These are phyloP conservation scores for Danio aesculapii DNA, from an alignment of 2,797 vertebrate species.

Conservation along the genomic window DNA sequence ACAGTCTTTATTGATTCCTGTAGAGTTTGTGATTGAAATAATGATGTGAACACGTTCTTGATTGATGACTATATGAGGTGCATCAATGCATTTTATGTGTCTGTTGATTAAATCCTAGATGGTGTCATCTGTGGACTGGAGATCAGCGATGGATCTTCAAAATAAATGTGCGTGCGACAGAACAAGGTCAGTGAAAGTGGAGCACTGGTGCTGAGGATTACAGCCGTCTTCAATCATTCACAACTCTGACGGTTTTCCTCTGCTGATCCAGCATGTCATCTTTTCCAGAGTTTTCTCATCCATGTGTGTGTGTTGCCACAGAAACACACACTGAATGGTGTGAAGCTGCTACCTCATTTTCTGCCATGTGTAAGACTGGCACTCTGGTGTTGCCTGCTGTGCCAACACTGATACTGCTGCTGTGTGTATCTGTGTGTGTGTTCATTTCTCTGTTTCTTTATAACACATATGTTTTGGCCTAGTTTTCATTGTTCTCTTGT, in stretches of 20 bases:
- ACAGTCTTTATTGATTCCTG: neutral
- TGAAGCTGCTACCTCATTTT: neutral
- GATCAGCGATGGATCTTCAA: neutral
- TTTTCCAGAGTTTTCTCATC: constrained; percentile 8
- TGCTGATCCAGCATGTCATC: neutral
- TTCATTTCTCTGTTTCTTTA: neutral
- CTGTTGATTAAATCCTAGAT: neutral
- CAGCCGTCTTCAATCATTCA: constrained; percentile 6
- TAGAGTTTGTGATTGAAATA: neutral
- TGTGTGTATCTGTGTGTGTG: neutral
- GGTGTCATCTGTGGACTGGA: no score
- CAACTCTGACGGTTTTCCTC: neutral
- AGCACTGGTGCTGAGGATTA: neutral
- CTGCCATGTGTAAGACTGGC: constrained; percentile 5
- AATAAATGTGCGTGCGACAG: neutral
- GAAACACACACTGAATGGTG: neutral
- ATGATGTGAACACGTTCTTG: neutral
- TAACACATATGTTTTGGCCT: no score
- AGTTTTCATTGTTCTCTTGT: no score
- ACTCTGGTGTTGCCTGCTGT: neutral
- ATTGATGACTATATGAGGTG: no score
- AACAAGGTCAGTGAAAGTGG: neutral
- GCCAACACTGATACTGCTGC: constrained; percentile 13
- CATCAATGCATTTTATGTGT: neutral
- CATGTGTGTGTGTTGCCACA: constrained; percentile 2